Base-by-base conservation (phyloP, 2,113 vertebrate species). In the Scortum barcoo region DNA sequence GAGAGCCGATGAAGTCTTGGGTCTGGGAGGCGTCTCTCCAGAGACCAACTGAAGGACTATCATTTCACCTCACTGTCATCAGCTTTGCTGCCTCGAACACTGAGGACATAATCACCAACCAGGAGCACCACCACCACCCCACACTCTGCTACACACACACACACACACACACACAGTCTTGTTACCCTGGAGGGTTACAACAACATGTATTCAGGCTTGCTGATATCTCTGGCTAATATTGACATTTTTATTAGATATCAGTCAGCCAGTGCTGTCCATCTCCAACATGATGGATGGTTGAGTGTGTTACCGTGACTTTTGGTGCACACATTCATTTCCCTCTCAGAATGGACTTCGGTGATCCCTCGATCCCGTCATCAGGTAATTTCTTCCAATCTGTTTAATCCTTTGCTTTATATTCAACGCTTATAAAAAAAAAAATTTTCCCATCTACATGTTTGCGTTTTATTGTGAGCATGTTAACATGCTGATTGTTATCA, bases 31-130 rank as follows among this genome's bases (percentile, higher is more conserved):
- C 26, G 6, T 72, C 76, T 72, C 70, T 74, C 71, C 53, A 71
- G 62, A 53, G 80, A 78, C 58, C 57, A 80, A 26, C 33, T 72
- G 70, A 72, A 89, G 76, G 67, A 75, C 63, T 75, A 78, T 91
- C 48, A 84, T 86, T 87, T 56, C 61, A 57, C 62, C 50, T 68
- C 54, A 67, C 71, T 80, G 75, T 80, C 60, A 80, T 66, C 36
- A 48, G 56, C 60, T 48, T 48, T 17, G 3, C 24, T 74, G 81
- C 67, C 78, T 48, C 40, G 10, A 9, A 65, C 44, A 74, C 54
- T 6, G 14, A 78, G 57, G 38, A 46, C 40, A 76, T 75, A 81
- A 87, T 72, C 24, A 14, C 75, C 40, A 53, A 40, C 63, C 19
- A 78, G 61, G 57, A 61, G 58, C 44, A 16, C 8, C 48, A n/a